Conservation (phyloP, 2,888 invertebrate genomes). For the Phaonia tiefii region DNA sequence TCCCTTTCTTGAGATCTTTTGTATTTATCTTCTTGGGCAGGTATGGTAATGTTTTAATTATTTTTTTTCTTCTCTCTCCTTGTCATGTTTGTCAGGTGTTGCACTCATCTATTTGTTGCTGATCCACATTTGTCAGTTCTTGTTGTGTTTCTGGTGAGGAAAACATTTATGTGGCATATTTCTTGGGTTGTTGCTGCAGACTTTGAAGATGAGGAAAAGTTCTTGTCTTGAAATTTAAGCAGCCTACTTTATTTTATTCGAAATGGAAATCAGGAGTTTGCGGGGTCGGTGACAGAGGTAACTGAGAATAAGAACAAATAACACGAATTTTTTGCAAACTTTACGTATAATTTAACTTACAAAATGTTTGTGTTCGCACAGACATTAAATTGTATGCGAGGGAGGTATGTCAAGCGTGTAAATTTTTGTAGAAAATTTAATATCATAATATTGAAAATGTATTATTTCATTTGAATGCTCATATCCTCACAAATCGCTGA, state of each 20-base stretch:
- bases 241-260: conserved; percentile 33
- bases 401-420: no score
- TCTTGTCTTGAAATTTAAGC: conserved; percentile 44
- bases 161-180: conserved; percentile 42
- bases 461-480: no score
- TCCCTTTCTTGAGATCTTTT: no score
- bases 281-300: not conserved
- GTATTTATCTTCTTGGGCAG: conserved; percentile 2
- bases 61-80: conserved; percentile 23
- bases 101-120: not conserved
- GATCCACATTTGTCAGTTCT: not conserved
- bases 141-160: not conserved
- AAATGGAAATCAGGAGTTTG: not conserved
- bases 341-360: conserved; percentile 51
- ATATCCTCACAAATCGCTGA: no score
- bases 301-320: not conserved
- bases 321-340: conserved; percentile 44
- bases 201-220: conserved; percentile 15
- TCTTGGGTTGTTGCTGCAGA: conserved; percentile 20
- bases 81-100: conserved; percentile 14
- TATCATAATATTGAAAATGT: no score
- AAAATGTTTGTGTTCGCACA: conserved; percentile 21
- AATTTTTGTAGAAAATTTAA: no score
- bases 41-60: conserved; percentile 38
- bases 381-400: not conserved